Conservation (phyloP, 2,888 invertebrate genomes). For the Plebejus melissa region DNA sequence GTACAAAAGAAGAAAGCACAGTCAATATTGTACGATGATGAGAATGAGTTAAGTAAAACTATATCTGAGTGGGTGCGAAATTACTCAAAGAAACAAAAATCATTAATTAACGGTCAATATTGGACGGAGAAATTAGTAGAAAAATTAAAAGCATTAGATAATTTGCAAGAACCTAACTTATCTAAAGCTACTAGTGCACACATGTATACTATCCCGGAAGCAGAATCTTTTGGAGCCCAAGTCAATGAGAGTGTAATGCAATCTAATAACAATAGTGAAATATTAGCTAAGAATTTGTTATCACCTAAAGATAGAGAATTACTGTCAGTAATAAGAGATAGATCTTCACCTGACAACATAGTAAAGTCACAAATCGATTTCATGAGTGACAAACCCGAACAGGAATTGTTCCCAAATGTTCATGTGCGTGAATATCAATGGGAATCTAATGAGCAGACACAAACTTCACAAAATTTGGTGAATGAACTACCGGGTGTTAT, state of each 20-base stretch:
- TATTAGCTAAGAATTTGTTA: background rate
- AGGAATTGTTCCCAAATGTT: conserved; percentile 1
- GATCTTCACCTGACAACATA: background rate
- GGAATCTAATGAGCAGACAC: background rate
- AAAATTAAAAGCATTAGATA: background rate
- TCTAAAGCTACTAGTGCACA: background rate
- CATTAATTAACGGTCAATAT: background rate
- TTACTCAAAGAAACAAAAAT: conserved; percentile 8
- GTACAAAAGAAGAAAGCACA: background rate
- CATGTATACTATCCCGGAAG: conserved; percentile 20
- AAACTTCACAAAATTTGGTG: background rate
- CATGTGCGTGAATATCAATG: conserved; percentile 1
- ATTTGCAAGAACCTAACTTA: background rate
- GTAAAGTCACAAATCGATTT: background rate
- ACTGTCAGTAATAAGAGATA: background rate
- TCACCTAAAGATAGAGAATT: conserved; percentile 10
- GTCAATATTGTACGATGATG: background rate
- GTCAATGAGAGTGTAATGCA: background rate
- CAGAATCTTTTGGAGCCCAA: background rate
- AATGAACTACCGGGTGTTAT: background rate
- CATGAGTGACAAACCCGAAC: background rate
- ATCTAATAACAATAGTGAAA: background rate
- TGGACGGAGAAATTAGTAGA: conserved; percentile 1
- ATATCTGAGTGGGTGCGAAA: conserved; percentile 6
- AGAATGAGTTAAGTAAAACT: background rate